Evolutionary conservation across 1,140 invertebrate species (phyloP), one percentile per base, ranked within the genome.

Genomic region (Probaryconus sp.): DNA sequence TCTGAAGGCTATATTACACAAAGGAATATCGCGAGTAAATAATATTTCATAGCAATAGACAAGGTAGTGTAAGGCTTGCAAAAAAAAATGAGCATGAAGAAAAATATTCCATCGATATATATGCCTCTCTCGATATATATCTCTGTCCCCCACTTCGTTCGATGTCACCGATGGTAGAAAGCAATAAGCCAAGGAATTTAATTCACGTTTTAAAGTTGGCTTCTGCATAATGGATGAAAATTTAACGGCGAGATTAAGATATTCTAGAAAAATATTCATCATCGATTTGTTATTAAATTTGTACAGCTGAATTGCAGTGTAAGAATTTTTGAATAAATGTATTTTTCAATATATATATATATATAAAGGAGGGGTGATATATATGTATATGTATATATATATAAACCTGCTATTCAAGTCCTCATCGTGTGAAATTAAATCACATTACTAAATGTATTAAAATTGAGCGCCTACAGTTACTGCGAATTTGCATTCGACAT

Each of bases 101-200:
- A 53, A 60, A 60, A 60, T 69, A 53, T 69, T 51, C 40, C 35
- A 16, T 48, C 17, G 11, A 55, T 61, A 61, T 60, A 56, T 64
- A 33, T 31, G 13, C 42, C 24, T 24, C 5, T 26, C 24, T 21
- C 24, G 33, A 26, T 56, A 10, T 16, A 55, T 38, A 21, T n/a
- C 35, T 43, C 21, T 47, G 9, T 31, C 26, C 26, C 21, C 28
- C 35, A 31, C 26, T 17, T 18, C 47, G 21, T 58, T 47, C 50
- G 30, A 50, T 77, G 65, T 76, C 61, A 48, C 37, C 58, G 55
- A 76, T 58, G 40, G 60, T 28, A 51, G 43, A 70, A 76, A 76
- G 72, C 65, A 76, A 76, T 76, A 70, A 76, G 65, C 65, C 55
- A 65, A 76, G 65, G 65, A 76, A 70, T 70, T 76, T 76, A 76